Evolutionary conservation across 2,797 vertebrate species (phyloP).

Genomic region (Selene dorsalis): DNA sequence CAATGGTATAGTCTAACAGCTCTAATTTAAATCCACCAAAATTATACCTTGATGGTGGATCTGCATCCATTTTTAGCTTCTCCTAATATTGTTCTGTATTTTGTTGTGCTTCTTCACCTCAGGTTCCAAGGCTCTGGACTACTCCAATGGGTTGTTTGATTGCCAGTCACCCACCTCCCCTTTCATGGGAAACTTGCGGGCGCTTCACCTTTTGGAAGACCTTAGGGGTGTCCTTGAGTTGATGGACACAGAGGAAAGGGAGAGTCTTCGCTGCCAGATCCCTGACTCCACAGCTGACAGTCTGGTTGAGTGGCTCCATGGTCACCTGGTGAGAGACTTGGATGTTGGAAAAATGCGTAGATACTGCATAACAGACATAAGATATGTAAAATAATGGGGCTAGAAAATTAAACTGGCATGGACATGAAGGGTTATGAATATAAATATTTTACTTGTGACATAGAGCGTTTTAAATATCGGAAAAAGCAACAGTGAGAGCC

Average conservation of each 20-base stretch:
- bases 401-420: not conserved
- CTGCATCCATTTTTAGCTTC: not conserved
- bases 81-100: not conserved
- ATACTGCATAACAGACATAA: not conserved
- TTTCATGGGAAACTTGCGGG: slow-evolving; percentile 93
- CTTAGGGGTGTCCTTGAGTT: slow-evolving; percentile 91
- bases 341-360: not conserved
- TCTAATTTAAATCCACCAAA: no score
- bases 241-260: slow-evolving; percentile 94
- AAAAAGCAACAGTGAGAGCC: no score
- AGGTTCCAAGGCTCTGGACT: slow-evolving; percentile 98
- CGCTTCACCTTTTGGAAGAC: slow-evolving; percentile 94
- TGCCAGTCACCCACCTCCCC: slow-evolving; percentile 98
- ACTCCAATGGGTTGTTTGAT: slow-evolving; percentile 96
- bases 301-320: slow-evolving; percentile 93
- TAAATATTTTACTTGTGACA: not conserved
- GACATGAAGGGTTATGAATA: not conserved
- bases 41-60: not conserved
- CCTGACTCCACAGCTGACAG: slow-evolving; percentile 92
- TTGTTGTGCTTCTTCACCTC: slow-evolving; percentile 31
- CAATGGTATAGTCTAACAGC: not conserved
- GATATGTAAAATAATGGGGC: not conserved
- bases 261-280: slow-evolving; percentile 93
- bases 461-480: not conserved
- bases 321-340: slow-evolving; percentile 87